These are phyloP conservation scores for Epistrophe eligans DNA, from an alignment of 2,888 invertebrate genomes.

Conservation along the genomic window DNA sequence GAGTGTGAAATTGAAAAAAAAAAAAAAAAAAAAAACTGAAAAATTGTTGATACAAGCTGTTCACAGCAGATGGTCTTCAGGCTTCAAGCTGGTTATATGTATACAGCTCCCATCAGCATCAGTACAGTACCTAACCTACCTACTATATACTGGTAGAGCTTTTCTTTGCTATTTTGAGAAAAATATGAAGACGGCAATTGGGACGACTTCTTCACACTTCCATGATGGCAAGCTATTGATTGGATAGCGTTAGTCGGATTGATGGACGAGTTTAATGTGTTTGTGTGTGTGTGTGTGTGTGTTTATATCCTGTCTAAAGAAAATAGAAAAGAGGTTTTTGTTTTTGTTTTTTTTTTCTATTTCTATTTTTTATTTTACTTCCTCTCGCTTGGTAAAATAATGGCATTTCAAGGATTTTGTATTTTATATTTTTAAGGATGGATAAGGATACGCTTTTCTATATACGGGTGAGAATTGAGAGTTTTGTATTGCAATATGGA, in stretches of 20 bases:
- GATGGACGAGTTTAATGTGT: slow-evolving; percentile 69
- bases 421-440: slow-evolving; percentile 27
- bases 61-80: slow-evolving; percentile 42
- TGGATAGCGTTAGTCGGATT: slow-evolving; percentile 73
- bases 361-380: slow-evolving; percentile 13
- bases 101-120: background rate
- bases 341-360: slow-evolving; percentile 36
- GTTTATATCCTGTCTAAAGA: slow-evolving; percentile 25
- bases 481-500: slow-evolving; percentile 46
- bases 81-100: slow-evolving; percentile 17
- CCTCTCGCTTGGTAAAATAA: slow-evolving; percentile 25
- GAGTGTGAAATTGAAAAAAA: slow-evolving; percentile 69
- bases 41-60: slow-evolving; percentile 64
- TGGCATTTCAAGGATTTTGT: slow-evolving; percentile 64
- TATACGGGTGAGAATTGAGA: slow-evolving; percentile 25
- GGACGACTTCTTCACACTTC: slow-evolving; percentile 71
- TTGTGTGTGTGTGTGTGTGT: background rate
- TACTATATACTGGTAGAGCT: too few species aligned
- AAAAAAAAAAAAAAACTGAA: background rate
- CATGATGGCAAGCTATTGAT: slow-evolving; percentile 71
- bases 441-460: slow-evolving; percentile 48
- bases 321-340: slow-evolving; percentile 41
- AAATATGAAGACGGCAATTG: slow-evolving; percentile 61
- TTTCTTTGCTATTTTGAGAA: slow-evolving; percentile 11
- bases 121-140: background rate